Conservation (phyloP, 2,797 vertebrate genomes). For the Momotus momota region DNA sequence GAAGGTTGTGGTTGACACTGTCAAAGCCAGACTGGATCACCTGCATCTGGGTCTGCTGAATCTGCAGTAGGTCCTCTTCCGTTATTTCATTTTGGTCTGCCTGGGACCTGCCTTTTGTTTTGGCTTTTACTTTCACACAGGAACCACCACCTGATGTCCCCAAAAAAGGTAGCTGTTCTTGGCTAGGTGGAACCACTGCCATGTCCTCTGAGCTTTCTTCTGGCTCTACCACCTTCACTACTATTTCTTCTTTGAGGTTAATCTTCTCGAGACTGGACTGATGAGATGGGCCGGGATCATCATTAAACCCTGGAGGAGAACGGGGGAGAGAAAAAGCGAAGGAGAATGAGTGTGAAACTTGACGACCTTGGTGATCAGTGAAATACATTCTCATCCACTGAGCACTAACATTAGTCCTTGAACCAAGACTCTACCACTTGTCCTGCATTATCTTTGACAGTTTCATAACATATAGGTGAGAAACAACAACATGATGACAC, state of each 20-base stretch:
- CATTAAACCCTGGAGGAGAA: conserved; percentile 48
- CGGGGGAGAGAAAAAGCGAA: not conserved
- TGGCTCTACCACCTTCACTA: conserved; percentile 75
- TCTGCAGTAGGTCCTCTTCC: conserved; percentile 69
- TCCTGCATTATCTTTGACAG: not conserved
- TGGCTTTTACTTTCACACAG: conserved; percentile 73
- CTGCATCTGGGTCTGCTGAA: conserved; percentile 72
- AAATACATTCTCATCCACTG: not conserved
- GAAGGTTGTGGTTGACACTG: conserved; percentile 73
- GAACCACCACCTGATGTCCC: not conserved
- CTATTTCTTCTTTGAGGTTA: conserved; percentile 75
- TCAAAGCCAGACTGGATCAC: conserved; percentile 76
- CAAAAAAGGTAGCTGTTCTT: conserved; percentile 60
- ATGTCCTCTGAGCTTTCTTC: conserved; percentile 75
- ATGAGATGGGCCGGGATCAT: conserved; percentile 67
- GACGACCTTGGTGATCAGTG: not conserved
- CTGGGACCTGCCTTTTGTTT: conserved; percentile 65
- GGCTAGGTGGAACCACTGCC: conserved; percentile 62
- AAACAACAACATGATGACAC: not conserved
- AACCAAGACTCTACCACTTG: not conserved
- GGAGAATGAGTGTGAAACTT: not conserved
- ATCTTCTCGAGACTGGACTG: conserved; percentile 51
- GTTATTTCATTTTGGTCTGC: conserved; percentile 59
- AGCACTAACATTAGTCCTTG: not conserved
- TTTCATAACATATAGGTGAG: not conserved